These are phyloP conservation scores for Ameiurus melas DNA, from an alignment of 2,113 vertebrate species.

Conservation along the genomic window DNA sequence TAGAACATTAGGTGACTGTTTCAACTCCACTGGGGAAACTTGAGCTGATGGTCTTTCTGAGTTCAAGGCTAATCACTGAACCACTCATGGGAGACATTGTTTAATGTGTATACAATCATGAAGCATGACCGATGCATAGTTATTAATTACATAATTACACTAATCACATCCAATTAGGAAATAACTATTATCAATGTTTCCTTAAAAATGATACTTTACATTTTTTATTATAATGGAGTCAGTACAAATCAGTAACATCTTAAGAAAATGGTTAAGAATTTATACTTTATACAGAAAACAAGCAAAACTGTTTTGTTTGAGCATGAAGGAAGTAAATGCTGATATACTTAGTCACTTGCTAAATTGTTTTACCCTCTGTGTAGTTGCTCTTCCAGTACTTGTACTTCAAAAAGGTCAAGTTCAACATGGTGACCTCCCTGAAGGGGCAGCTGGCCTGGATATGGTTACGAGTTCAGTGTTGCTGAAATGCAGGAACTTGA, in stretches of 20 bases:
- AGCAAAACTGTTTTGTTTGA: neutral
- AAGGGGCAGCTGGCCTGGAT: slow-evolving; percentile 83
- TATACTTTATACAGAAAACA: neutral
- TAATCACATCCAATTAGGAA: slow-evolving; percentile 12
- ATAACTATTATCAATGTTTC: neutral
- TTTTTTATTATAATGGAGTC: too few species aligned
- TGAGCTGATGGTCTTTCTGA: slow-evolving; percentile 76
- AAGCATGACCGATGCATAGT: neutral
- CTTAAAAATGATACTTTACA: neutral
- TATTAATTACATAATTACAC: slow-evolving; percentile 9
- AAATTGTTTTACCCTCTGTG: neutral
- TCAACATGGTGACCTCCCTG: slow-evolving; percentile 44
- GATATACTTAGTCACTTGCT: neutral
- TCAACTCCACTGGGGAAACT: slow-evolving; percentile 65
- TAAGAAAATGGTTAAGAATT: neutral
- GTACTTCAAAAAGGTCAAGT: slow-evolving; percentile 58
- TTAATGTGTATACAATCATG: slow-evolving; percentile 42
- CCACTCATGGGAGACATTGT: slow-evolving; percentile 62
- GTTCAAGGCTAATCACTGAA: slow-evolving; percentile 79
- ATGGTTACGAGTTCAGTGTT: slow-evolving; percentile 78
- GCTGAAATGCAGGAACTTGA: slow-evolving; percentile 70
- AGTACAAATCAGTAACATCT: too few species aligned
- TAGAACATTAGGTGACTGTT: slow-evolving; percentile 76
- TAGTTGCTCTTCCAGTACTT: neutral
- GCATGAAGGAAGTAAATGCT: neutral